phyloP scores from a whole-genome alignment of 2,888 invertebrate genomes.

The Microplitis manilae region DNA sequence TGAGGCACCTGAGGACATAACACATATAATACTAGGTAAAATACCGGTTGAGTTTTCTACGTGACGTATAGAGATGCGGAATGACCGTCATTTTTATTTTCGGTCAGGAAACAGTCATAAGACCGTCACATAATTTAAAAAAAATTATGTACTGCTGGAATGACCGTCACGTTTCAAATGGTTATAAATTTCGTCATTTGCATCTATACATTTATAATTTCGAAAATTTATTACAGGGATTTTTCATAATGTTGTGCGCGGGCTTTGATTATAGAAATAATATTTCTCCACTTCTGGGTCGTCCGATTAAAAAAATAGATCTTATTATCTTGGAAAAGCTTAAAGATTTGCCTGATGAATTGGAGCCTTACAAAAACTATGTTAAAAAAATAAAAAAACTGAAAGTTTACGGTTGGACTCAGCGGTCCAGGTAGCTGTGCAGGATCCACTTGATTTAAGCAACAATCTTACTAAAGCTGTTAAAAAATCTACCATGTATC shows the following conservation, averaged over 20 bases:
- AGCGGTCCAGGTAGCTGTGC: slow-evolving; percentile 74
- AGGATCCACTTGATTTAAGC: slow-evolving; percentile 77
- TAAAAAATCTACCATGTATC: slow-evolving; percentile 41
- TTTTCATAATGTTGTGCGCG: slow-evolving; percentile 71
- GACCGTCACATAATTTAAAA: no score
- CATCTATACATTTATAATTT: slow-evolving; percentile 48
- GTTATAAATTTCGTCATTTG: no score
- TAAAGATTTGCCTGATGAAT: slow-evolving; percentile 66
- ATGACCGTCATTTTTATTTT: no score
- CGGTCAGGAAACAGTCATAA: no score
- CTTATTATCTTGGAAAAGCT: slow-evolving; percentile 63
- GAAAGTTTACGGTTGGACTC: slow-evolving; percentile 59
- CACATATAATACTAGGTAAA: no score
- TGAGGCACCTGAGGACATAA: no score
- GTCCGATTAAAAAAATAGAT: slow-evolving; percentile 64
- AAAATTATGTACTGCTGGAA: no score
- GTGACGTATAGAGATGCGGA: no score
- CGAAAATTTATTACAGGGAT: slow-evolving; percentile 62
- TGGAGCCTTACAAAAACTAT: slow-evolving; percentile 67
- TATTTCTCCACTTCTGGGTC: slow-evolving; percentile 72
- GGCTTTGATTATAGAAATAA: slow-evolving; percentile 68
- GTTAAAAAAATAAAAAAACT: slow-evolving; percentile 44
- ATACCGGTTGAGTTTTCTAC: no score
- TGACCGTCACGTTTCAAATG: no score
- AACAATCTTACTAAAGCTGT: slow-evolving; percentile 75